phyloP scores from a whole-genome alignment of 2,888 invertebrate species.

The Pristionchus japonicus region DNA sequence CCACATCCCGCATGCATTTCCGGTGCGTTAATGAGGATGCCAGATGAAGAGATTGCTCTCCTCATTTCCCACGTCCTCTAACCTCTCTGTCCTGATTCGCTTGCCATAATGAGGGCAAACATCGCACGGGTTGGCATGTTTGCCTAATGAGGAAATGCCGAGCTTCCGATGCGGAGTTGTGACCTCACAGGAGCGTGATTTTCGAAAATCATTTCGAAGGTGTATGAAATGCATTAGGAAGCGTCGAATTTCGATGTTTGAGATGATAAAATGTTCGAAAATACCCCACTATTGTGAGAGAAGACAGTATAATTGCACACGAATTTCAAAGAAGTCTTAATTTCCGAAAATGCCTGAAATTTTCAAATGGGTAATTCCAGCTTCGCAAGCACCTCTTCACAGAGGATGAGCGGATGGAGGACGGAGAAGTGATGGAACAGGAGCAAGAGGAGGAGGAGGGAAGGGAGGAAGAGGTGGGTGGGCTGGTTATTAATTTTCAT shows the following conservation, averaged over 20 bases:
- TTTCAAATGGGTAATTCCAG: background rate
- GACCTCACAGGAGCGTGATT: background rate
- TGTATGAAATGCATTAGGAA: background rate
- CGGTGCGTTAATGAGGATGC: background rate
- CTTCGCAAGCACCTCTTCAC: slow-evolving; percentile 12
- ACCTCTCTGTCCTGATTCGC: too few species aligned
- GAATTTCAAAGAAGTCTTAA: too few species aligned
- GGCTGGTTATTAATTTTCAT: background rate
- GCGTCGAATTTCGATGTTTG: too few species aligned
- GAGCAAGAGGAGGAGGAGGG: background rate
- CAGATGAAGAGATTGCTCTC: too few species aligned
- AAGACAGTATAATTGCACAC: too few species aligned
- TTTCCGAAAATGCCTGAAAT: too few species aligned
- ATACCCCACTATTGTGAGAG: too few species aligned
- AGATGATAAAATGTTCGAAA: too few species aligned
- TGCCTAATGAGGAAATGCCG: background rate
- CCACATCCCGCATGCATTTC: background rate
- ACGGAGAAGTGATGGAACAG: background rate
- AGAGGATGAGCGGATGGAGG: background rate
- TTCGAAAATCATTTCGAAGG: background rate
- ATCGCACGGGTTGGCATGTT: background rate
- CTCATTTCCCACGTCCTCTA: too few species aligned
- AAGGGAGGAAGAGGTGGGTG: background rate
- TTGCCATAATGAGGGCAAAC: background rate
- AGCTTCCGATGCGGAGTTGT: background rate